phyloP scores from a whole-genome alignment of 2,797 vertebrate species.

The Anguilla marmorata region DNA sequence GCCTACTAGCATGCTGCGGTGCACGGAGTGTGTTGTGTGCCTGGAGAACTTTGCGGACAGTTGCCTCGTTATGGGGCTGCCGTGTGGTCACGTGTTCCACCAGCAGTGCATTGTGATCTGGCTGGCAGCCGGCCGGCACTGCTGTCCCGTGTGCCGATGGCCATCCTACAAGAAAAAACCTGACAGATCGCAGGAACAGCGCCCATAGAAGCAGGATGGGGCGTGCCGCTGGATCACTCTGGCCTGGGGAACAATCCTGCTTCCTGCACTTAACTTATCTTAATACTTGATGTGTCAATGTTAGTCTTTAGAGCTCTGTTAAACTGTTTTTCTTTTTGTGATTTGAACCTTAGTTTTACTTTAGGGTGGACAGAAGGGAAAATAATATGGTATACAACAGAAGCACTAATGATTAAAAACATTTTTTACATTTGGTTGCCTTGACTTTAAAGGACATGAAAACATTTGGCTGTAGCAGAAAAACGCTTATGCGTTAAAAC shows the following conservation, averaged over 20 bases:
- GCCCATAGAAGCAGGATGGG: slow-evolving; percentile 48
- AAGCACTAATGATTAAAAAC: slow-evolving; percentile 20
- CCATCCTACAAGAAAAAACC: slow-evolving; percentile 92
- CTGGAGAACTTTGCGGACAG: slow-evolving; percentile 86
- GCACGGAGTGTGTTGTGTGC: slow-evolving; percentile 94
- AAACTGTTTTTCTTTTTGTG: slow-evolving; percentile 58
- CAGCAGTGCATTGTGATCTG: slow-evolving; percentile 94
- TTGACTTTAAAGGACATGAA: slow-evolving; percentile 31
- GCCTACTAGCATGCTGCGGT: slow-evolving; percentile 83
- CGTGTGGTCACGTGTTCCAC: slow-evolving; percentile 95
- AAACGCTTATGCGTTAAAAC: slow-evolving; percentile 28
- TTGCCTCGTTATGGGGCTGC: slow-evolving; percentile 89
- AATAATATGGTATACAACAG: slow-evolving; percentile 65
- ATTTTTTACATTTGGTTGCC: slow-evolving; percentile 63
- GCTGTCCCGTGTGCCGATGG: slow-evolving; percentile 96
- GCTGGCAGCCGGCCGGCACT: slow-evolving; percentile 87
- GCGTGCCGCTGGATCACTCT: not conserved
- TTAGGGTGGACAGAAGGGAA: slow-evolving; percentile 72
- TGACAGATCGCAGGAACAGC: slow-evolving; percentile 56
- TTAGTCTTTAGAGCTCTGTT: slow-evolving; percentile 72
- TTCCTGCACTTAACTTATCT: slow-evolving; percentile 69
- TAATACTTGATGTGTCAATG: slow-evolving; percentile 79
- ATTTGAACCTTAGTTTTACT: slow-evolving; percentile 75
- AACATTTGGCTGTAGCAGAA: slow-evolving; percentile 10
- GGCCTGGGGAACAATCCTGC: slow-evolving; percentile 51